phyloP scores from a whole-genome alignment of 2,797 vertebrate genomes.

The Gallinago stenura region DNA sequence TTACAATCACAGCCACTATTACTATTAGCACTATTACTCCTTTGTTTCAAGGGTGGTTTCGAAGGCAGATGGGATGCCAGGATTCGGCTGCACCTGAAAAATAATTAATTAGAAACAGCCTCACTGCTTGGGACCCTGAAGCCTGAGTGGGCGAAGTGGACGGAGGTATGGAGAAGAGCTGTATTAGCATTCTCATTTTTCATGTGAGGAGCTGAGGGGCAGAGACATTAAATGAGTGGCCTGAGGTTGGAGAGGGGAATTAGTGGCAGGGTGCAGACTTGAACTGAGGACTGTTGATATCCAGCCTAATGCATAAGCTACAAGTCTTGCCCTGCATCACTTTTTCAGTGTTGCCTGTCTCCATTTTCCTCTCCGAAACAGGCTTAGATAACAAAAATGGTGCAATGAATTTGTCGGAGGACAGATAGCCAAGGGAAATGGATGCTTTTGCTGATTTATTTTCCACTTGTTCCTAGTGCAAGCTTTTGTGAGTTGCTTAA shows the following conservation, averaged over 20 bases:
- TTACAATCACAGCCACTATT: no score
- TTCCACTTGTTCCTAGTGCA: background rate
- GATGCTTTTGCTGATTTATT: background rate
- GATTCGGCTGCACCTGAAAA: background rate
- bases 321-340: background rate
- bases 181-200: conserved; percentile 46
- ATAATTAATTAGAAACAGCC: conserved; percentile 18
- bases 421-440: background rate
- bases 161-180: background rate
- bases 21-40: background rate
- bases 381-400: conserved; percentile 4
- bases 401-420: background rate
- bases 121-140: background rate
- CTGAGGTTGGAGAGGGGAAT: conserved; percentile 28
- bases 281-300: conserved; percentile 25
- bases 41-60: background rate
- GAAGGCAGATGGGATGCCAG: background rate
- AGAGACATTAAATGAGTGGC: conserved; percentile 52
- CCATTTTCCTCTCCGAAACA: background rate
- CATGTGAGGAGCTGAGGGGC: background rate
- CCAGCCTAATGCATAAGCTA: background rate
- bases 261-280: conserved; percentile 25
- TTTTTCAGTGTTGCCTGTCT: background rate
- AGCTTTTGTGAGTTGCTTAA: background rate
- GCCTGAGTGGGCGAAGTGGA: background rate